Evolutionary conservation across 2,797 vertebrate genomes (phyloP), one percentile per base, ranked within the genome.

Genomic region (Protosalanx chinensis): DNA sequence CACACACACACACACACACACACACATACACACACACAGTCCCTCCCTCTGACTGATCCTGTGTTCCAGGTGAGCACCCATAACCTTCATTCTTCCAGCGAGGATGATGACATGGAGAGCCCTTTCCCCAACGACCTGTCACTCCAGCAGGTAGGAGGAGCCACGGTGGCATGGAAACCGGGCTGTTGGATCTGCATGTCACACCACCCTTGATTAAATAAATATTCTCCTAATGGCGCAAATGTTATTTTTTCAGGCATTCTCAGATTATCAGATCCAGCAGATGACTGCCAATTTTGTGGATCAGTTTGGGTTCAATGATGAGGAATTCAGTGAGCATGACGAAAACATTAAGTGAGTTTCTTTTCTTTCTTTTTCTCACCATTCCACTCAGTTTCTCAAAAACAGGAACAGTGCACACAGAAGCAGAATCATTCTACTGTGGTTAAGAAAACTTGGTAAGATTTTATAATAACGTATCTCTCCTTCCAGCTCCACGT

Each of bases 231-330:
- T 18, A n/a, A 56, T 16, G 16, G 51, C 6, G 20, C 23, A 46
- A 15, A 46, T 58, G 12, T 61, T 15, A n/a, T 10, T 59, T 30
- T n/a, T n/a, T 15, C 86, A 99, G 97, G 95, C 96, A 3, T 99
- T 98, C 90, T 98, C 96, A 0, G 97, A 99, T 86, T 99, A 98
- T 90, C 97, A 99, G 93, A 95, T 98, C 85, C 97, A 98, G 79
- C 97, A 98, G 92, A 98, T 99, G 96, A 97, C 97, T 0, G 95
- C 97, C 5, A 96, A 93, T 81, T 99, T 99, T 1, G 95, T 96
- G 79, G 97, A 99, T 90, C 97, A 98, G 90, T 99, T 99, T 51
- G 97, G 97, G 76, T 99, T 99, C 80, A 98, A 96, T 0, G 97
- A 99, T 0, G 97, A 99, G 86, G 97, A 99, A 81, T 99, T 99